Evolutionary conservation across 2,888 invertebrate genomes (phyloP).

Genomic region (Netelia virgata): DNA sequence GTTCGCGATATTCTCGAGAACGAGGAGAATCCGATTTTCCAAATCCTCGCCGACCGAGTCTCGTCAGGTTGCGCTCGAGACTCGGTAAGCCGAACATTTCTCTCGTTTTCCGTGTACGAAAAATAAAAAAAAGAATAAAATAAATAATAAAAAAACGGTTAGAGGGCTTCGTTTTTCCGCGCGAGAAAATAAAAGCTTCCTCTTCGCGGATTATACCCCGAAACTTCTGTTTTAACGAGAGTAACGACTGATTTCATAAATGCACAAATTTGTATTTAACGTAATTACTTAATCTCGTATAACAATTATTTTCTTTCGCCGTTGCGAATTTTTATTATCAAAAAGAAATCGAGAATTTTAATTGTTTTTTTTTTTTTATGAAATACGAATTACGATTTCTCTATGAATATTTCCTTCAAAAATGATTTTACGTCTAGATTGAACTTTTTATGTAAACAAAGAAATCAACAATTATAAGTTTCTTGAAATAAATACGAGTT

Average conservation of each 20-base stretch:
- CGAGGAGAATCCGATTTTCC: conserved; percentile 70
- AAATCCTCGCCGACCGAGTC: conserved; percentile 66
- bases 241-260: background rate
- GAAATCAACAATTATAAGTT: too few species aligned
- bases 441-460: too few species aligned
- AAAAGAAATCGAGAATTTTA: too few species aligned
- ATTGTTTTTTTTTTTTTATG: too few species aligned
- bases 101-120: background rate
- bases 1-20: conserved; percentile 62
- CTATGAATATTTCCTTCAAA: too few species aligned
- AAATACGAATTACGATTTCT: too few species aligned
- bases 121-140: background rate
- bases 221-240: too few species aligned
- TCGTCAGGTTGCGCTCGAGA: conserved; percentile 14
- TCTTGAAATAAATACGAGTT: too few species aligned
- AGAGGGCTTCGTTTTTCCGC: background rate
- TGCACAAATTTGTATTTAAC: background rate
- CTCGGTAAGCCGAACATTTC: background rate
- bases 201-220: background rate
- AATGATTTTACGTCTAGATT: too few species aligned
- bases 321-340: too few species aligned
- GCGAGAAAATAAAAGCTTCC: background rate
- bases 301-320: too few species aligned
- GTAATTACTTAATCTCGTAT: too few species aligned
- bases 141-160: background rate